Evolutionary conservation across 2,113 vertebrate genomes (phyloP).

Genomic region (Prinia subflava): DNA sequence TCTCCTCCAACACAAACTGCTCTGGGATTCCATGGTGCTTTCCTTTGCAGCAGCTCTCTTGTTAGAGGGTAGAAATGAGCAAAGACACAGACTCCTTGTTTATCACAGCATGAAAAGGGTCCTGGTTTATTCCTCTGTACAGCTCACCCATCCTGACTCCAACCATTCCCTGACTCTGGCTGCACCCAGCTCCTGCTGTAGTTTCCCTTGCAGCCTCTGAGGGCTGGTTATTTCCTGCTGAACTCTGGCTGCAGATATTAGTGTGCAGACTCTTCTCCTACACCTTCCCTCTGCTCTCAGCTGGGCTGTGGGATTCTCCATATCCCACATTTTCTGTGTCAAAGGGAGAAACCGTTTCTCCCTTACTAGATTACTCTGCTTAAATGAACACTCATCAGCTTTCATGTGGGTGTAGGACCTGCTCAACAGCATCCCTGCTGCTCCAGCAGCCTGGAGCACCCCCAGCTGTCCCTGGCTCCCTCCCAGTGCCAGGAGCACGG

Average conservation of each 20-base stretch:
- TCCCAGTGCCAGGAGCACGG: accelerated
- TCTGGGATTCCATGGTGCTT: background rate
- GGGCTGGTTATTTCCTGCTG: background rate
- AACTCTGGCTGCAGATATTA: background rate
- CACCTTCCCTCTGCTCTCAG: background rate
- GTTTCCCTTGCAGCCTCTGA: too few relatives aligned
- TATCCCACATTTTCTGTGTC: accelerated
- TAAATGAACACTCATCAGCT: background rate
- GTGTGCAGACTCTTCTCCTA: background rate
- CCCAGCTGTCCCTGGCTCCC: background rate
- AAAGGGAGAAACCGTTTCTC: background rate
- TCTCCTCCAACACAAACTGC: background rate
- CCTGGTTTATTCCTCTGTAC: too few relatives aligned
- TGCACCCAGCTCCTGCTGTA: too few relatives aligned
- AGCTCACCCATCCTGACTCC: too few relatives aligned
- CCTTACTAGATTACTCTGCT: background rate
- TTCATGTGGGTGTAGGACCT: background rate
- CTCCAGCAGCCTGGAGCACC: background rate
- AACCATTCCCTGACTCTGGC: too few relatives aligned
- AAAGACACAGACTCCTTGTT: too few relatives aligned
- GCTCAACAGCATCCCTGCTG: background rate
- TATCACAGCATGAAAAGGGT: too few relatives aligned
- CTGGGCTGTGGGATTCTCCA: background rate
- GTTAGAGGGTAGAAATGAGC: too few relatives aligned
- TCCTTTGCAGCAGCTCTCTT: background rate